Conservation (phyloP, 2,888 invertebrate genomes). For the Blastobasis lacticolella region DNA sequence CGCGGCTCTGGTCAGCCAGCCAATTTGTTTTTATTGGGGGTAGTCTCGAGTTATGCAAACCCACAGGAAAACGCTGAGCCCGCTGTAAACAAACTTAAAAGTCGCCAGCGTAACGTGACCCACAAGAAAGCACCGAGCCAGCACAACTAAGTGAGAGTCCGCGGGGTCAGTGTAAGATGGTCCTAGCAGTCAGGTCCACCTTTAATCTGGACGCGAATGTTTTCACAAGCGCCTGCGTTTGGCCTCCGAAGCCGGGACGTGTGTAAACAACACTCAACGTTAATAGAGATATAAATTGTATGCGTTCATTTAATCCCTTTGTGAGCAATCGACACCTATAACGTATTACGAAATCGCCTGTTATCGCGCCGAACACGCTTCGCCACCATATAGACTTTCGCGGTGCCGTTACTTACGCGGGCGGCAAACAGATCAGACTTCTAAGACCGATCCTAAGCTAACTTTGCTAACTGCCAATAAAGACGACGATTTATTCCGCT, state of each 20-base stretch:
- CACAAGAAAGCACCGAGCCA: slow-evolving; percentile 10
- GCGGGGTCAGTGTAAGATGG: slow-evolving; percentile 34
- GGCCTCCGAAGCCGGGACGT: slow-evolving; percentile 53
- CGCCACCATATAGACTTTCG: slow-evolving; percentile 24
- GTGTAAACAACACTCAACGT: slow-evolving; percentile 66
- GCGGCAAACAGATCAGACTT: slow-evolving; percentile 33
- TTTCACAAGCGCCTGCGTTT: slow-evolving; percentile 61
- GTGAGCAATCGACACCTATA: slow-evolving; percentile 50
- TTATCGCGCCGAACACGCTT: slow-evolving; percentile 46
- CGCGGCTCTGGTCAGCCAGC: slow-evolving; percentile 55
- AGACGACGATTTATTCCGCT: slow-evolving; percentile 16
- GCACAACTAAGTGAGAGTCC: slow-evolving; percentile 11
- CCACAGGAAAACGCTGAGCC: slow-evolving; percentile 64
- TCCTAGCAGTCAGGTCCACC: slow-evolving; percentile 45
- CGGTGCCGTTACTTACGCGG: slow-evolving; percentile 24
- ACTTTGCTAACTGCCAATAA: slow-evolving; percentile 19
- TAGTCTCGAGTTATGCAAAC: slow-evolving; percentile 67
- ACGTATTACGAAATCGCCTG: slow-evolving; percentile 40
- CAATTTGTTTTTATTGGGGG: slow-evolving; percentile 72
- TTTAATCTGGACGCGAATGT: slow-evolving; percentile 67
- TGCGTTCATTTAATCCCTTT: slow-evolving; percentile 64
- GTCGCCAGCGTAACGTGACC: slow-evolving; percentile 41
- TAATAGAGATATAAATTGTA: slow-evolving; percentile 72
- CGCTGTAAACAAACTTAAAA: slow-evolving; percentile 64
- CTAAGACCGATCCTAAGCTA: slow-evolving; percentile 36